A percentile compares a stretch with the other conserved stretches of the same genome.
phyloP scores from a whole-genome alignment of 2,797 vertebrate species.

The Momotus momota region DNA sequence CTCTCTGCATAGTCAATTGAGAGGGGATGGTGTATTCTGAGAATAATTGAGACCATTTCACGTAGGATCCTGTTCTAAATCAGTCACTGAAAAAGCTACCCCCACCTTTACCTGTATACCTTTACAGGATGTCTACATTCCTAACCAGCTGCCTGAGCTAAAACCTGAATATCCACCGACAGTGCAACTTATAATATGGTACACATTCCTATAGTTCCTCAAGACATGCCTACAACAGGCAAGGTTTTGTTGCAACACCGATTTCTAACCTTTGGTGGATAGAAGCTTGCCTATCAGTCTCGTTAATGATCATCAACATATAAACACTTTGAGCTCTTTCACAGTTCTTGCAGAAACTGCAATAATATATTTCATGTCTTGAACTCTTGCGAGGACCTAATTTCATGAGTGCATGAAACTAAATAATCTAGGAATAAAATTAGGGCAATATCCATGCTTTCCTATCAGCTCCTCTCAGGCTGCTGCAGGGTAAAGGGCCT shows the following conservation, averaged over 20 bases:
- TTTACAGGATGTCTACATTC: background rate
- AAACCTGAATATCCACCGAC: background rate
- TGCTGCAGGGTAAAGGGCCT: constrained; percentile 34
- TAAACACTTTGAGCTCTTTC: background rate
- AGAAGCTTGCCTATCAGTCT: background rate
- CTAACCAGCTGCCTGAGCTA: background rate
- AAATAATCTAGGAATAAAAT: background rate
- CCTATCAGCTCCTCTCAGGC: background rate
- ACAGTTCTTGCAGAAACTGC: background rate
- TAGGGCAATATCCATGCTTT: background rate
- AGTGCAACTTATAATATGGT: background rate
- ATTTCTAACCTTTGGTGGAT: background rate
- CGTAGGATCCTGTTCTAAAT: background rate
- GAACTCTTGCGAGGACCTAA: background rate
- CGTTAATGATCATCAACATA: background rate
- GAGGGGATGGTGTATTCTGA: background rate
- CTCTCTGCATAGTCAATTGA: background rate
- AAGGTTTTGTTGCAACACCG: background rate
- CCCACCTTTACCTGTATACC: background rate
- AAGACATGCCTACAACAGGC: background rate
- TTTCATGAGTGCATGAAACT: background rate
- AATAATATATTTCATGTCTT: background rate
- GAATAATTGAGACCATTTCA: background rate
- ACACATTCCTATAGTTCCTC: background rate
- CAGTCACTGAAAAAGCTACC: background rate